A percentile compares a stretch with the other conserved stretches of the same genome.
These are phyloP conservation scores for Adelognathus sp. DNA, from an alignment of 2,888 invertebrate species.

Conservation along the genomic window DNA sequence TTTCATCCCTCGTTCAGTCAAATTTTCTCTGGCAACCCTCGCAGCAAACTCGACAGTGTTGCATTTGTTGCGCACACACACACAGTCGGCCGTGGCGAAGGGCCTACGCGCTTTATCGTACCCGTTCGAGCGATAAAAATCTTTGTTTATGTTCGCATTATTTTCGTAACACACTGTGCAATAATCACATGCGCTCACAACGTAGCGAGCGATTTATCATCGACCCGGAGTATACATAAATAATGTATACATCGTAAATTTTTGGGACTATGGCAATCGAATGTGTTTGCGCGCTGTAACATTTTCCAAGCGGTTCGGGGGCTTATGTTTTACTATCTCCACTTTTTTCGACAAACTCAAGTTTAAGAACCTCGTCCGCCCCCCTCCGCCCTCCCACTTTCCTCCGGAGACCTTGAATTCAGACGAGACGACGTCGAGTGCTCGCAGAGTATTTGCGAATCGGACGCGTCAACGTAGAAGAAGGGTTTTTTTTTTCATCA, in stretches of 20 bases:
- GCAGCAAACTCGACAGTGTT: constrained; percentile 4
- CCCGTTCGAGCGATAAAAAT: not conserved
- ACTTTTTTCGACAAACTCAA: not conserved
- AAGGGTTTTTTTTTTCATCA: not conserved
- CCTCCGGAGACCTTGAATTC: not conserved
- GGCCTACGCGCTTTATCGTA: not conserved
- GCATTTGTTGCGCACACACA: not conserved
- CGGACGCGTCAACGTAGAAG: not conserved
- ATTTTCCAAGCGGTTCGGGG: not conserved
- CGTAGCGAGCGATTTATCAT: not conserved
- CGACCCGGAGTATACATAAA: constrained; percentile 6
- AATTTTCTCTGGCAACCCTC: constrained; percentile 34
- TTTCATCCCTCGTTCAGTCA: constrained; percentile 49
- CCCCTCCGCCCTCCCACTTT: not conserved
- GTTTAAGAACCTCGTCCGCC: not conserved
- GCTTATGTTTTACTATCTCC: not conserved
- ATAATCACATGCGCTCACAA: not conserved
- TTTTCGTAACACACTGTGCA: not conserved
- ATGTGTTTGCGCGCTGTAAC: not conserved
- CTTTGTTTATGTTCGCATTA: constrained; percentile 6
- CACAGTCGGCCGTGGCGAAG: not conserved
- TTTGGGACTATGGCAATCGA: no score
- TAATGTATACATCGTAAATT: not conserved
- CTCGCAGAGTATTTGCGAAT: not conserved
- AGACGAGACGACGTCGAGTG: not conserved